phyloP scores from a whole-genome alignment of 2,888 invertebrate species.

The Mythimna vitellina region DNA sequence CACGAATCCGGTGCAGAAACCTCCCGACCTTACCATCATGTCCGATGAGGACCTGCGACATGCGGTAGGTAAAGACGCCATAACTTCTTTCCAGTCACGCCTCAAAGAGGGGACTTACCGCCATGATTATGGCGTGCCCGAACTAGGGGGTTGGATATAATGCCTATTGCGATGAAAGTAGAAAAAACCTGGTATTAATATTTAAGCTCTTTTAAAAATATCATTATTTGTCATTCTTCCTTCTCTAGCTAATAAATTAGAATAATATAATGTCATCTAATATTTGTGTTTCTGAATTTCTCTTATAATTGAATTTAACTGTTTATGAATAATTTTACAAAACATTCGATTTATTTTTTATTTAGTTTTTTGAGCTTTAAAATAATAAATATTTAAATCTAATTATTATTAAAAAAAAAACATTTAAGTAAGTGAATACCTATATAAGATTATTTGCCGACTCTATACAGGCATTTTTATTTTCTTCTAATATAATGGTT shows the following conservation, averaged over 20 bases:
- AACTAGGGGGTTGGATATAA: background rate
- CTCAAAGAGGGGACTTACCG: too few species aligned
- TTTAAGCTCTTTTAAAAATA: slow-evolving; percentile 21
- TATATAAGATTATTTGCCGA: background rate
- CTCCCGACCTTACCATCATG: too few species aligned
- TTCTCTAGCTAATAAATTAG: slow-evolving; percentile 45
- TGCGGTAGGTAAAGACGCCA: too few species aligned
- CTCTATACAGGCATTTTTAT: background rate
- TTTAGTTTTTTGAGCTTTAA: slow-evolving; percentile 16
- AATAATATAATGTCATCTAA: slow-evolving; percentile 1
- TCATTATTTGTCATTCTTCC: slow-evolving; percentile 41
- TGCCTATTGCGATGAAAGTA: background rate
- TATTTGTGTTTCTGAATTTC: slow-evolving; percentile 43
- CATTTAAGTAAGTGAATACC: background rate
- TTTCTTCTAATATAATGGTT: background rate
- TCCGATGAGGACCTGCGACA: too few species aligned
- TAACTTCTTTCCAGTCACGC: too few species aligned
- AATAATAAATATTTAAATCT: background rate
- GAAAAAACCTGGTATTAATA: background rate
- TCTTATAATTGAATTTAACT: slow-evolving; percentile 7
- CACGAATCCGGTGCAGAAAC: too few species aligned
- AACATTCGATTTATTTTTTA: slow-evolving; percentile 5
- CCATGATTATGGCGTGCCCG: too few species aligned
- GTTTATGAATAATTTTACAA: slow-evolving; percentile 8
- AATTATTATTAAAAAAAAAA: background rate